phyloP scores from a whole-genome alignment of 2,113 vertebrate genomes.

The Lepidothrix coronata region DNA sequence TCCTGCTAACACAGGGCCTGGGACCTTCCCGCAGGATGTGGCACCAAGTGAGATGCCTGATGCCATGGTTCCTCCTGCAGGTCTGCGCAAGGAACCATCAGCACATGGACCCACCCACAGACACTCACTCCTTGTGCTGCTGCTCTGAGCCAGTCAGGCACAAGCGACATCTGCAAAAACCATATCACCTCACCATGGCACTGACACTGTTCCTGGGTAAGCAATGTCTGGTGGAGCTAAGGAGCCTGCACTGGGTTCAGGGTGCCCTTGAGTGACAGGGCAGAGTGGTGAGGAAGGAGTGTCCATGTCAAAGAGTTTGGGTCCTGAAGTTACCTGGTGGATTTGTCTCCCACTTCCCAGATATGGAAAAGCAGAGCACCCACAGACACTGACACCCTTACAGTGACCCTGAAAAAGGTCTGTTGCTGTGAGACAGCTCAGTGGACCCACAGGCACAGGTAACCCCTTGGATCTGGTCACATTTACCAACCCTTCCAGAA shows the following conservation, averaged over 20 bases:
- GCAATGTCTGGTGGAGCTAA: background rate
- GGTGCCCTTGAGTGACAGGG: background rate
- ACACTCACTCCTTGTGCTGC: background rate
- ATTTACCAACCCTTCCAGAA: background rate
- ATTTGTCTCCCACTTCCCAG: background rate
- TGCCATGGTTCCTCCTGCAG: background rate
- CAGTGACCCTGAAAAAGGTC: background rate
- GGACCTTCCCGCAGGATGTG: background rate
- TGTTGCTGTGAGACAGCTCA: background rate
- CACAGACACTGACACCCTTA: rapidly evolving
- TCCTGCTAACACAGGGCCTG: background rate
- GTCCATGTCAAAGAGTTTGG: background rate
- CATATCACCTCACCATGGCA: rapidly evolving
- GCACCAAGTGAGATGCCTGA: rapidly evolving
- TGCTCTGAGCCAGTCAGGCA: rapidly evolving
- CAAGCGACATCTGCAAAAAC: background rate
- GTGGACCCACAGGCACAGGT: background rate
- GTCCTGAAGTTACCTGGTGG: background rate
- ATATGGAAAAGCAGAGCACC: background rate
- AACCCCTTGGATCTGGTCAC: background rate
- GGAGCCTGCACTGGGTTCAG: background rate
- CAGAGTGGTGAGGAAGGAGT: background rate
- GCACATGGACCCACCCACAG: background rate
- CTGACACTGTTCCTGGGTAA: rapidly evolving
- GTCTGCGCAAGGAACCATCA: background rate